Evolutionary conservation across 2,888 invertebrate species (phyloP).

Genomic region (Thecocarcelia acutangulata): DNA sequence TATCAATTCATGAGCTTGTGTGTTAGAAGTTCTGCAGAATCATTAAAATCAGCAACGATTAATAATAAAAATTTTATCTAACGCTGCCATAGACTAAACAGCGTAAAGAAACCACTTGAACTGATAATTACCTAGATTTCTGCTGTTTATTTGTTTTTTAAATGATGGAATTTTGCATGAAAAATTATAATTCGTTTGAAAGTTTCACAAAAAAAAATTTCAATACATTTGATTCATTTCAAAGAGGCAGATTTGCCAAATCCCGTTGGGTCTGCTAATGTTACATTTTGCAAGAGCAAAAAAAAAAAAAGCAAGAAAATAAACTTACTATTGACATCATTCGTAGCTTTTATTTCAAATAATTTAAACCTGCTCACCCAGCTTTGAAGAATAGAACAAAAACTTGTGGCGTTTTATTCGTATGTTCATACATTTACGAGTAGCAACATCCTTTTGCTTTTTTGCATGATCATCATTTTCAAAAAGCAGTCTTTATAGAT

Average conservation of each 20-base stretch:
- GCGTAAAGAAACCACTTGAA: slow-evolving; percentile 36
- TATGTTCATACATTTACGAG: neutral
- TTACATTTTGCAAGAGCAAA: slow-evolving; percentile 2
- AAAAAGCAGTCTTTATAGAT: neutral
- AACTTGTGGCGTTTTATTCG: slow-evolving; percentile 23
- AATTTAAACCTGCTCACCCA: slow-evolving; percentile 56
- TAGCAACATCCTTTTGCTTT: slow-evolving; percentile 38
- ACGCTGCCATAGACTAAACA: slow-evolving; percentile 12
- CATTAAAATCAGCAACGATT: slow-evolving; percentile 61
- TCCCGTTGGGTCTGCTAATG: slow-evolving; percentile 61
- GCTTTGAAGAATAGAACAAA: slow-evolving; percentile 11
- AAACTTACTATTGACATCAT: slow-evolving; percentile 27
- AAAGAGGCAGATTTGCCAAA: slow-evolving; percentile 41
- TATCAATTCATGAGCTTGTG: slow-evolving; percentile 38
- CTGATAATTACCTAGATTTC: slow-evolving; percentile 61
- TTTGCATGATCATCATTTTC: slow-evolving; percentile 28
- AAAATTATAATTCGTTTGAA: slow-evolving; percentile 21
- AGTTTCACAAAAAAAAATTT: slow-evolving; percentile 8
- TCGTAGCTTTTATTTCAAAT: slow-evolving; percentile 34
- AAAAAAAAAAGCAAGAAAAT: too few relatives aligned
- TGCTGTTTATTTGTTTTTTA: slow-evolving; percentile 60
- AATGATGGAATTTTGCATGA: slow-evolving; percentile 13
- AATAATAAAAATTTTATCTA: slow-evolving; percentile 52
- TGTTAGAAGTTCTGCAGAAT: slow-evolving; percentile 37
- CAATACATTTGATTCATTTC: slow-evolving; percentile 40